phyloP scores from a whole-genome alignment of 2,888 invertebrate species.

The Eulithis testata region DNA sequence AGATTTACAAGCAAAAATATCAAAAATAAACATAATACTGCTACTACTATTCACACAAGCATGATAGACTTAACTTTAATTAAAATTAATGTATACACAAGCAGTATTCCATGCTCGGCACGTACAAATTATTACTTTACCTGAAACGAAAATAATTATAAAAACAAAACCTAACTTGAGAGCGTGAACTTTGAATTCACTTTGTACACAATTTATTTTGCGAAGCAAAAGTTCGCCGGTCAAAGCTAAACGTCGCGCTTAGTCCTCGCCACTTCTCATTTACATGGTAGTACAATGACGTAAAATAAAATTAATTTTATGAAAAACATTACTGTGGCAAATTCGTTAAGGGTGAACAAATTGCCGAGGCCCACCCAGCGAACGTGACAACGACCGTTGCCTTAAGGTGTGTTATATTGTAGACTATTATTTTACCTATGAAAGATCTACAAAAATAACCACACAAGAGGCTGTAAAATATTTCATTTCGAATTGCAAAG shows the following conservation, averaged over 20 bases:
- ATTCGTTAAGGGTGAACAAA: slow-evolving; percentile 71
- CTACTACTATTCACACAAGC: too few species aligned
- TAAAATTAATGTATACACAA: too few species aligned
- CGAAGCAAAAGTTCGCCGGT: slow-evolving; percentile 25
- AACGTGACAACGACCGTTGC: slow-evolving; percentile 70
- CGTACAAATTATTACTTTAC: slow-evolving; percentile 1
- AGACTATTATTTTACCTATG: not conserved
- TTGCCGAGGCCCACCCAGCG: slow-evolving; percentile 59
- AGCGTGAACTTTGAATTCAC: slow-evolving; percentile 29
- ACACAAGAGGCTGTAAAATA: too few species aligned
- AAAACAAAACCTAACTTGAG: slow-evolving; percentile 18
- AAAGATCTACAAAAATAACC: too few species aligned
- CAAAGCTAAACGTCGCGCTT: slow-evolving; percentile 40
- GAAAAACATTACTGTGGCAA: slow-evolving; percentile 66
- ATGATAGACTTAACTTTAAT: not conserved
- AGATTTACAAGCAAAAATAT: too few species aligned
- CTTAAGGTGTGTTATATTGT: slow-evolving; percentile 68
- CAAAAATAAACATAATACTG: too few species aligned
- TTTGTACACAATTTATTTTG: slow-evolving; percentile 29
- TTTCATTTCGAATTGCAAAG: too few species aligned
- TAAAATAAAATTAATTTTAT: slow-evolving; percentile 70
- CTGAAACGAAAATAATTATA: slow-evolving; percentile 15
- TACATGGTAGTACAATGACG: slow-evolving; percentile 57
- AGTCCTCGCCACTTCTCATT: slow-evolving; percentile 48
- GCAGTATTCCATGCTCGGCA: too few species aligned